phyloP scores from a whole-genome alignment of 2,797 vertebrate species.

The Staurois parvus region DNA sequence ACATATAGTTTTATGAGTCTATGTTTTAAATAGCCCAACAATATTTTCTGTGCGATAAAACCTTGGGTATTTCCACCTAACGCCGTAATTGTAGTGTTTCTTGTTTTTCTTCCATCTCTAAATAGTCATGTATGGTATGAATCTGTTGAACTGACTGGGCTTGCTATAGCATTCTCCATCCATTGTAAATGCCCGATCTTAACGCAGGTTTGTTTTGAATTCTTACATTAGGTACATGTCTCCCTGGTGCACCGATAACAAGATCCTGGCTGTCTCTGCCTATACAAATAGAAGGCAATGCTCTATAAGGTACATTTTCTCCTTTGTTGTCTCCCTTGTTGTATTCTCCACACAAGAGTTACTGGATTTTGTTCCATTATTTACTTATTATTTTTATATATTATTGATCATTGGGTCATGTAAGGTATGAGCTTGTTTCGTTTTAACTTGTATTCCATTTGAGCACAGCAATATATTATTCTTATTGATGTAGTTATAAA shows the following conservation, averaged over 20 bases:
- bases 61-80: no score
- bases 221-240: neutral
- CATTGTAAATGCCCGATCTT: neutral
- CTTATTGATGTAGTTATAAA: neutral
- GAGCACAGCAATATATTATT: neutral
- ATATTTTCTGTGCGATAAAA: no score
- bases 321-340: neutral
- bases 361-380: conserved; percentile 30
- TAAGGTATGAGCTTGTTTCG: neutral
- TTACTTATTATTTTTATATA: conserved; percentile 20
- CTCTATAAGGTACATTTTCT: conserved; percentile 8
- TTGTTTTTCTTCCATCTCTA: no score
- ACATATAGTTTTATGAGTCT: no score
- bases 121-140: no score
- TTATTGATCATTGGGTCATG: neutral
- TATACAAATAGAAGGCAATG: neutral
- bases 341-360: neutral
- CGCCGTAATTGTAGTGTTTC: no score
- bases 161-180: no score
- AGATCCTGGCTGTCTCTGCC: neutral
- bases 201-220: neutral
- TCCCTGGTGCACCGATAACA: neutral
- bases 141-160: no score
- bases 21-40: no score
- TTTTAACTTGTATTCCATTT: neutral